A percentile compares a stretch with the other conserved stretches of the same genome.
These are phyloP conservation scores for Pararge aegeria DNA, from an alignment of 1,140 invertebrate genomes.

Conservation along the genomic window DNA sequence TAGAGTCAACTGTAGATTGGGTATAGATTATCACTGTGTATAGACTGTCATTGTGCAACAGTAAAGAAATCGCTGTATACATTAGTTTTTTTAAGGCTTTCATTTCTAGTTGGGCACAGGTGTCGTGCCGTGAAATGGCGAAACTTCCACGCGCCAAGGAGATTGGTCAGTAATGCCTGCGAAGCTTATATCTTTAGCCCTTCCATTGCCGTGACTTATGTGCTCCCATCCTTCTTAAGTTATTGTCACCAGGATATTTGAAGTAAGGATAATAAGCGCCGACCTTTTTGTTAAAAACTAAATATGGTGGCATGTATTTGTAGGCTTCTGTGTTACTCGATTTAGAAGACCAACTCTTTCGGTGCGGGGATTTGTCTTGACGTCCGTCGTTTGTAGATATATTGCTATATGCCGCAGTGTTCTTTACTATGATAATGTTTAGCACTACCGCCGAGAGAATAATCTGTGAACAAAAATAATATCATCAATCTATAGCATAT, in stretches of 20 bases:
- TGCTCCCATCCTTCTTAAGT: conserved; percentile 36
- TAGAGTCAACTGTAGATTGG: too few species aligned
- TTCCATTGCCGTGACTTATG: conserved; percentile 16
- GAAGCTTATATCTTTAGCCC: neutral
- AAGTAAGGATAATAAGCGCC: conserved; percentile 66
- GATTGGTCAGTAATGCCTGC: too few species aligned
- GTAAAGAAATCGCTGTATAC: too few species aligned
- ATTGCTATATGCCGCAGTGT: conserved; percentile 19
- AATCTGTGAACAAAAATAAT: conserved; percentile 37
- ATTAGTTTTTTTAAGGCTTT: too few species aligned
- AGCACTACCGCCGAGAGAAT: conserved; percentile 35
- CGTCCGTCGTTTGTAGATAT: conserved; percentile 3
- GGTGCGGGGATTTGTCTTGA: conserved; percentile 25
- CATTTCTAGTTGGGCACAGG: too few species aligned
- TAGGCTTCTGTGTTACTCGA: conserved; percentile 17
- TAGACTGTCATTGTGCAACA: too few species aligned
- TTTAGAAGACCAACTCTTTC: conserved; percentile 44
- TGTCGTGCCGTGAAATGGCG: too few species aligned
- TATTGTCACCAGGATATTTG: conserved; percentile 49
- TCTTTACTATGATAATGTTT: conserved; percentile 26
- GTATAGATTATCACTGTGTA: too few species aligned
- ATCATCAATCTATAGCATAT: neutral
- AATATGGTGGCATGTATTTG: conserved; percentile 53
- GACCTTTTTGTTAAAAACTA: conserved; percentile 60
- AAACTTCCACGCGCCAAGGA: too few species aligned